Base-by-base conservation (phyloP, 2,113 vertebrate species). In the Lampris incognitus region DNA sequence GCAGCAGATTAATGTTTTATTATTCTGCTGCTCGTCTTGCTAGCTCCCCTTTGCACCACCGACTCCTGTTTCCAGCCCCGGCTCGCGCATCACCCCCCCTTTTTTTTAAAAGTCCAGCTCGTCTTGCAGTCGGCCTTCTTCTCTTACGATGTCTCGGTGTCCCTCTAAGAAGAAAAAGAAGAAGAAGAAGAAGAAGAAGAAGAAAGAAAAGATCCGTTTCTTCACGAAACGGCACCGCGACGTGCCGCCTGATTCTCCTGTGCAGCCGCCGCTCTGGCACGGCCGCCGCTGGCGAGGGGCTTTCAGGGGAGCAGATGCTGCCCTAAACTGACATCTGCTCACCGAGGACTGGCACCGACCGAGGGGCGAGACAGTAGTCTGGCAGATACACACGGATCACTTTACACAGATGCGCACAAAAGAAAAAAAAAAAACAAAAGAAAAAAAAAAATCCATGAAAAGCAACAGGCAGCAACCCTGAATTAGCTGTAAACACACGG, bases 301-400 rank as follows among this genome's bases (percentile, higher is more conserved):
- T 86, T 79, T 79, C 72, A 6, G 74, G 58, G 24, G 50, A 88
- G 67, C 88, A 89, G 83, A 86, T 90, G 89, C 80, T 79, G 49
- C 68, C 71, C 82, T 79, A 67, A 86, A 78, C 69, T 79, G 74
- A 86, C 79, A 76, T 55, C 65, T 50, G 74, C 61, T 77, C 73
- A n/a, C 46, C 10, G 3, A 24, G 24, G 24, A 24, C 24, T 24
- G 24, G 24, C 24, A 24, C 24, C 24, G 24, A 24, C 24, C 24
- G 36, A 69, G n/a, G 50, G 60, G 48, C 46, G 61, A 48, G 38
- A 69, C 5, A 39, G 9, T 4, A 8, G 51, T 46, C 69, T 62
- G 63, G 72, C 60, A 66, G 54, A 71, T 13, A 78, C 66, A 56
- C 48, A 68, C 42, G 41, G 75, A 82, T 86, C 76, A 44, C 67